These are phyloP conservation scores for Lepisosteus oculatus DNA, from an alignment of 2,113 vertebrate genomes.

Conservation along the genomic window DNA sequence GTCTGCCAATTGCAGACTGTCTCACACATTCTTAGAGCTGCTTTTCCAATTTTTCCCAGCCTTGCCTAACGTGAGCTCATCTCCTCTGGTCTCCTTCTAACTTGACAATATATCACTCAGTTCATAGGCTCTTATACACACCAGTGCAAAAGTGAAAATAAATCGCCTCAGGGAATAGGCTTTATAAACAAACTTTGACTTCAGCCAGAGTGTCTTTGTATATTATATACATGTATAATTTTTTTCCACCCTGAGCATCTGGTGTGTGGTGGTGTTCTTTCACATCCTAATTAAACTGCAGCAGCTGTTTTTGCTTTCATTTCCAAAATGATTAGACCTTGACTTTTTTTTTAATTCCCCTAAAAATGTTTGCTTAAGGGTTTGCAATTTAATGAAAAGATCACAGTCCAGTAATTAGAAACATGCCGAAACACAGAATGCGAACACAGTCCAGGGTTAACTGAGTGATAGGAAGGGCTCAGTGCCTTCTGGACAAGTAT, in stretches of 20 bases:
- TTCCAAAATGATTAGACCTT: slow-evolving; percentile 74
- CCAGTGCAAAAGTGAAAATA: too few species aligned
- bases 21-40: too few species aligned
- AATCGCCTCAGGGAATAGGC: background rate
- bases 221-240: slow-evolving; percentile 13
- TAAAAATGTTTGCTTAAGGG: slow-evolving; percentile 70
- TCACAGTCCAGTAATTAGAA: slow-evolving; percentile 67
- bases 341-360: slow-evolving; percentile 51
- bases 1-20: too few species aligned
- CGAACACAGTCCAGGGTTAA: slow-evolving; percentile 45
- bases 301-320: slow-evolving; percentile 75
- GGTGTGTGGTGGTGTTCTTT: slow-evolving; percentile 60
- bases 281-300: slow-evolving; percentile 61
- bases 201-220: too few species aligned
- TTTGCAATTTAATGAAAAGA: slow-evolving; percentile 70
- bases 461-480: slow-evolving; percentile 46
- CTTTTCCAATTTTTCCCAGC: background rate
- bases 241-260: slow-evolving; percentile 33
- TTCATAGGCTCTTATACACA: too few species aligned
- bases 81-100: background rate
- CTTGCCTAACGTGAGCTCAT: background rate
- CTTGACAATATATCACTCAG: too few species aligned
- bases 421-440: slow-evolving; percentile 52
- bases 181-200: slow-evolving; percentile 2
- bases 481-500: slow-evolving; percentile 45